phyloP scores from a whole-genome alignment of 1,140 invertebrate species.

The Saxidomus purpurata region DNA sequence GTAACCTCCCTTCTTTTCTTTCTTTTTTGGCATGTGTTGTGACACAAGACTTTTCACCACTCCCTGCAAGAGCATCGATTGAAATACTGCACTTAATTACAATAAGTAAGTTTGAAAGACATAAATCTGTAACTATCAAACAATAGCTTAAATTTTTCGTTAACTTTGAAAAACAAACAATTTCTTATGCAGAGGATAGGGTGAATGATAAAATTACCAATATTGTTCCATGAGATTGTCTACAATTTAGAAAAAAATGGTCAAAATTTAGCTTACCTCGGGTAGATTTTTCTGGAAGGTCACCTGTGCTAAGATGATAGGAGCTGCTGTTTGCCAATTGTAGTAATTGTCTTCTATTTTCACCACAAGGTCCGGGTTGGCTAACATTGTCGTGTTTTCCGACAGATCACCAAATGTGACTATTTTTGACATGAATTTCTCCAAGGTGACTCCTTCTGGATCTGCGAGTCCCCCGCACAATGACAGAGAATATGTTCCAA shows the following conservation, averaged over 20 bases:
- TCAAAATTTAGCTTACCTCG: slow-evolving; percentile 81
- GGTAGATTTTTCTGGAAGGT: slow-evolving; percentile 94
- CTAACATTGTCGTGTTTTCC: slow-evolving; percentile 91
- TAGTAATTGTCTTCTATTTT: slow-evolving; percentile 89
- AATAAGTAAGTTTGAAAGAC: no score
- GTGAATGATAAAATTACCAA: no score
- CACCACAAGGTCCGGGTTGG: slow-evolving; percentile 95
- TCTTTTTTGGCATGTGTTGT: slow-evolving; percentile 88
- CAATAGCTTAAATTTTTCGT: no score
- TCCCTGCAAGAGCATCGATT: slow-evolving; percentile 84
- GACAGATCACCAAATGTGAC: slow-evolving; percentile 94
- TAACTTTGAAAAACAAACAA: no score
- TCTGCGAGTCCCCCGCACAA: slow-evolving; percentile 92
- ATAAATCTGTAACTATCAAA: no score
- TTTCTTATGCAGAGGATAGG: no score
- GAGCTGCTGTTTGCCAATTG: slow-evolving; percentile 95
- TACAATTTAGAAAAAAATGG: no score
- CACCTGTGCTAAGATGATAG: slow-evolving; percentile 94
- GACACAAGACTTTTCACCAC: slow-evolving; percentile 84
- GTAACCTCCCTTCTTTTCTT: slow-evolving; percentile 83
- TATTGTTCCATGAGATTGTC: no score
- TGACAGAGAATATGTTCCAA: slow-evolving; percentile 88
- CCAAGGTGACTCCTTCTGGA: slow-evolving; percentile 86
- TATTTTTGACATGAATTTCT: slow-evolving; percentile 92
- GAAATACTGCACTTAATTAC: no score